Evolutionary conservation across 1,140 invertebrate species (phyloP).

Genomic region (Ruditapes philippinarum): DNA sequence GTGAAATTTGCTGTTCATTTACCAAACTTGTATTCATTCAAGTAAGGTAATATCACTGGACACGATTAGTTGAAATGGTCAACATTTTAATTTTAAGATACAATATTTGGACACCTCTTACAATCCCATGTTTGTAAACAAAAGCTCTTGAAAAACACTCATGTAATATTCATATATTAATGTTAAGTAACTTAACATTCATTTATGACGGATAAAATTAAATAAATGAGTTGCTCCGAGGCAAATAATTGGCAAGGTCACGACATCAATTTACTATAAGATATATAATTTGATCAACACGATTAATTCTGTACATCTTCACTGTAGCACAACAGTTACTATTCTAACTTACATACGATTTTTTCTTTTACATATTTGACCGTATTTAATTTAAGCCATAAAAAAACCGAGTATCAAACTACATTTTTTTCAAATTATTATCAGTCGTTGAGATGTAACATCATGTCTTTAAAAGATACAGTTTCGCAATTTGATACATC

Average conservation of each 20-base stretch:
- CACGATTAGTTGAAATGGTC: neutral
- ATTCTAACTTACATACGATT: neutral
- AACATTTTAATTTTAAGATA: neutral
- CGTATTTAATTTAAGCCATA: neutral
- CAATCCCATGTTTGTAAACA: neutral
- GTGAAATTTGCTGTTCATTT: no score
- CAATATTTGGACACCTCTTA: neutral
- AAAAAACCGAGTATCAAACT: neutral
- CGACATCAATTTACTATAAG: neutral
- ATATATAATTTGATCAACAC: neutral
- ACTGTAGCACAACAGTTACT: no score
- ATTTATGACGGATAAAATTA: neutral
- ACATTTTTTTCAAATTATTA: neutral
- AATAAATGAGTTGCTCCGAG: neutral
- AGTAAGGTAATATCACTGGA: no score
- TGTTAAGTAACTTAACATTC: neutral
- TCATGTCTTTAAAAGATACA: neutral
- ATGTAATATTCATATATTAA: slow-evolving; percentile 31
- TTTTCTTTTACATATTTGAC: neutral
- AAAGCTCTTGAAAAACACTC: neutral
- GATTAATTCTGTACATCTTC: neutral
- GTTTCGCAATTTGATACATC: slow-evolving; percentile 5
- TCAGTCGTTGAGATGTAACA: neutral
- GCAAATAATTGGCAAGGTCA: neutral
- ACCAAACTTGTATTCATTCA: no score